Evolutionary conservation across 2,888 invertebrate genomes (phyloP), one percentile per base, ranked within the genome.

Genomic region (Caenorhabditis becei): DNA sequence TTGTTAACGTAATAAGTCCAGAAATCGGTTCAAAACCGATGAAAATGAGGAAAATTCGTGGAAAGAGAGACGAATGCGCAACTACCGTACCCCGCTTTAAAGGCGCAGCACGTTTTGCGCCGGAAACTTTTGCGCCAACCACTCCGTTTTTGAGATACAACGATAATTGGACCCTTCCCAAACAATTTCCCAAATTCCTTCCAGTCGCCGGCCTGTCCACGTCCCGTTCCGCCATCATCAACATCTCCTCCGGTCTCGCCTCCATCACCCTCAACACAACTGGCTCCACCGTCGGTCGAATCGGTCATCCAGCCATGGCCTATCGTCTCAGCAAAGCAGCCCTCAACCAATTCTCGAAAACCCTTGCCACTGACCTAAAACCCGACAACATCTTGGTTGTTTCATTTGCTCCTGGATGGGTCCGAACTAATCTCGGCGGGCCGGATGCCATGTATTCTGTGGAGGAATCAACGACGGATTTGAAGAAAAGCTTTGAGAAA

Each of bases 351-450:
- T 83, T 87, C 63, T 80, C 82, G n/a, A 84, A 82, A 54, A 79
- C 78, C 8, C 49, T 86, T 16, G 65, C 85, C 2, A 37, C 86
- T 14, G 86, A 83, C 56, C 35, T 82, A 24, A 32, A 63, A 16
- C 44, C 53, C 7, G 54, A 80, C 16, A 56, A 65, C 20, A 65
- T 78, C 32, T 20, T 78, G 28, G 35, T 18, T 1, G 62, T 62
- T 7, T 16, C 37, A 10, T 83, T 85, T 54, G 83, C 77, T 59
- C 87, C 87, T 3, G 88, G 88, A 63, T 88, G 88, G 88, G 87
- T 88, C 0, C 59, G 83, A 62, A 88, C 87, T 0, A 85, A 87
- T 37, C 78, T 88, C 83, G 88, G 88, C 26, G 85, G 86, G 1
- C 54, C 44, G 11, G 65, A 82, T 10, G 88, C 86, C 2, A 8